Conservation (phyloP, 2,888 invertebrate species). For the Noctua comes region DNA sequence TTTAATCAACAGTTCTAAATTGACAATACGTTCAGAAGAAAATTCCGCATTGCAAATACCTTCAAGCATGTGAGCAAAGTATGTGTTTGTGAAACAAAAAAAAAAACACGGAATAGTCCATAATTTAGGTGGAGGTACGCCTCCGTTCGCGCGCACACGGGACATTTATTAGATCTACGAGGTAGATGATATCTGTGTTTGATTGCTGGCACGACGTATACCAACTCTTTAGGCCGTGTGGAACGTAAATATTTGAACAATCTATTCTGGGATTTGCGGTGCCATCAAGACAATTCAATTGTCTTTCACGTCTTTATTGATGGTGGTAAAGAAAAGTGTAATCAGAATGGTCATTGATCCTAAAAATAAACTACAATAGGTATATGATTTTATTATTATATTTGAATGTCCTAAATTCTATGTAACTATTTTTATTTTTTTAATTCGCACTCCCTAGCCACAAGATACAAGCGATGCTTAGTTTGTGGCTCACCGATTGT, state of each 20-base stretch:
- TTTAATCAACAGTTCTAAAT: neutral
- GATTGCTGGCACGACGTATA: slow-evolving; percentile 69
- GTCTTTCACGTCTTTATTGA: neutral
- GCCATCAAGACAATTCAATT: slow-evolving; percentile 1
- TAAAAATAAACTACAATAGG: neutral
- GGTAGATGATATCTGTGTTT: slow-evolving; percentile 76
- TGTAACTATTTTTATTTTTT: too few relatives aligned
- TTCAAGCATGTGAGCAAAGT: slow-evolving; percentile 24
- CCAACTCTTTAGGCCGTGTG: slow-evolving; percentile 54
- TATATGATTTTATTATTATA: too few relatives aligned
- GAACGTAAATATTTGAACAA: slow-evolving; percentile 42
- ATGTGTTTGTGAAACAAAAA: slow-evolving; percentile 66
- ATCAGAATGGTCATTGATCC: neutral
- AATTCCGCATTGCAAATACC: slow-evolving; percentile 29
- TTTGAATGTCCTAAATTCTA: too few relatives aligned
- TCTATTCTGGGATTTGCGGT: slow-evolving; percentile 15
- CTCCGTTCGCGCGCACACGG: slow-evolving; percentile 76
- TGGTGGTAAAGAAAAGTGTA: neutral
- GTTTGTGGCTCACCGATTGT: too few relatives aligned
- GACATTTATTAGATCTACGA: slow-evolving; percentile 76
- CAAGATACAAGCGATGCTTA: too few relatives aligned
- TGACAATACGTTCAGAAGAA: slow-evolving; percentile 18
- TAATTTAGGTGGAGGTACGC: slow-evolving; percentile 76
- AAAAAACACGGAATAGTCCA: slow-evolving; percentile 71
- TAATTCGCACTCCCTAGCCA: too few relatives aligned